Percentiles rank a stretch among this genome's conserved stretches.
These are phyloP conservation scores for Sepioteuthis lessoniana DNA, from an alignment of 2,888 invertebrate genomes.

Conservation along the genomic window DNA sequence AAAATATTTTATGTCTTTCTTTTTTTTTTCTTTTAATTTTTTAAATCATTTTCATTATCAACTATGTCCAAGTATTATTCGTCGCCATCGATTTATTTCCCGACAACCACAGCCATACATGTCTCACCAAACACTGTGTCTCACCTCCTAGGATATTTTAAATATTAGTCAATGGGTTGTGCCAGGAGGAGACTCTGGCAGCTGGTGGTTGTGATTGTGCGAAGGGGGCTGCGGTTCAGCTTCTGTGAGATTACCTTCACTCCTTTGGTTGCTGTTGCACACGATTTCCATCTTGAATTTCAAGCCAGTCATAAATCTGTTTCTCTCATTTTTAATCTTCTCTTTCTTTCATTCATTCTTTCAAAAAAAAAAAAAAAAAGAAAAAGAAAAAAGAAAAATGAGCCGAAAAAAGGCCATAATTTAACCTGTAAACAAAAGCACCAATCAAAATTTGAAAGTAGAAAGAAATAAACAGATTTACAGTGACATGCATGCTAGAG, in stretches of 20 bases:
- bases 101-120: background rate
- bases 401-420: too few relatives aligned
- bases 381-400: too few relatives aligned
- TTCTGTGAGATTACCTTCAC: too few relatives aligned
- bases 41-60: conserved; percentile 17
- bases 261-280: background rate
- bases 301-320: background rate
- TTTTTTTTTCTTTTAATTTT: background rate
- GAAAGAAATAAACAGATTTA: too few relatives aligned
- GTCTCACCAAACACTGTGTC: background rate
- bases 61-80: conserved; percentile 11
- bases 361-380: background rate
- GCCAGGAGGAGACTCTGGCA: background rate
- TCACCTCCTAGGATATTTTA: background rate
- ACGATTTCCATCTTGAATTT: background rate
- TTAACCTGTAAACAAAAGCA: too few relatives aligned
- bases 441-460: too few relatives aligned
- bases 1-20: background rate
- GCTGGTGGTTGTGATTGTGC: background rate
- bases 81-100: background rate
- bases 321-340: background rate
- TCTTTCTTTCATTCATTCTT: background rate
- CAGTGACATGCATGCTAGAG: too few relatives aligned
- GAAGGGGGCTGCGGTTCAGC: background rate
- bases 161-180: background rate